Evolutionary conservation across 2,888 invertebrate genomes (phyloP).

Genomic region (Synanthedon andrenaeformis): DNA sequence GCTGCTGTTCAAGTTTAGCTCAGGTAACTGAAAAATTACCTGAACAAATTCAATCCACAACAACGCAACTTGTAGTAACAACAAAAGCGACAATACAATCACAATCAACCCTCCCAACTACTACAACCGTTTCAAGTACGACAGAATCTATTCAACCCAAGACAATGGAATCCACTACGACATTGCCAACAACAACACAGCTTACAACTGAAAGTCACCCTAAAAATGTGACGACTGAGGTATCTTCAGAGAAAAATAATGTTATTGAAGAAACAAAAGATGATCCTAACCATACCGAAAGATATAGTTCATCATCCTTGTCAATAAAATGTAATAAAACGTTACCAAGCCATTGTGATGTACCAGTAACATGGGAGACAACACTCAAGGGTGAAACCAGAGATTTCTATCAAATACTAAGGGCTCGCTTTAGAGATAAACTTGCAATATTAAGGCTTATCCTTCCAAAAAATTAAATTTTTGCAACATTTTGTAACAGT

Average conservation of each 20-base stretch:
- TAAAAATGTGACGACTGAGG: not conserved
- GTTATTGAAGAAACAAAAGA: not conserved
- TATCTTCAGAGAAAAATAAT: no score
- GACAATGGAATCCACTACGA: not conserved
- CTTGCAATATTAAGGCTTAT: constrained; percentile 26
- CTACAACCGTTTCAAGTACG: constrained; percentile 4
- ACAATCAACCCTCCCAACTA: not conserved
- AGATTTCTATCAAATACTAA: constrained; percentile 46
- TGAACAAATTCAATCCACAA: not conserved
- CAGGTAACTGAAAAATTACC: not conserved
- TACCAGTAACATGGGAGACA: constrained; percentile 48
- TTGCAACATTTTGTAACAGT: no score
- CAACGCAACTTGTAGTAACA: no score
- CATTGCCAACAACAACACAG: constrained; percentile 1
- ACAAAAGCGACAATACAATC: no score
- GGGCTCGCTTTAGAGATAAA: constrained; percentile 29
- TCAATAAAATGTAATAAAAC: constrained; percentile 1
- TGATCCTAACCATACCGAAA: not conserved
- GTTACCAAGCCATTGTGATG: constrained; percentile 20
- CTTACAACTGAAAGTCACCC: not conserved
- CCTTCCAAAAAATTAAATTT: no score
- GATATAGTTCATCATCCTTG: not conserved
- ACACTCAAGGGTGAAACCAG: constrained; percentile 43
- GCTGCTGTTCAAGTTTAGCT: no score
- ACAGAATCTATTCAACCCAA: not conserved